A percentile compares a stretch with the other conserved stretches of the same genome.
These are phyloP conservation scores for Phataginus tricuspis DNA, from an alignment of 2,797 vertebrate species.

Conservation along the genomic window DNA sequence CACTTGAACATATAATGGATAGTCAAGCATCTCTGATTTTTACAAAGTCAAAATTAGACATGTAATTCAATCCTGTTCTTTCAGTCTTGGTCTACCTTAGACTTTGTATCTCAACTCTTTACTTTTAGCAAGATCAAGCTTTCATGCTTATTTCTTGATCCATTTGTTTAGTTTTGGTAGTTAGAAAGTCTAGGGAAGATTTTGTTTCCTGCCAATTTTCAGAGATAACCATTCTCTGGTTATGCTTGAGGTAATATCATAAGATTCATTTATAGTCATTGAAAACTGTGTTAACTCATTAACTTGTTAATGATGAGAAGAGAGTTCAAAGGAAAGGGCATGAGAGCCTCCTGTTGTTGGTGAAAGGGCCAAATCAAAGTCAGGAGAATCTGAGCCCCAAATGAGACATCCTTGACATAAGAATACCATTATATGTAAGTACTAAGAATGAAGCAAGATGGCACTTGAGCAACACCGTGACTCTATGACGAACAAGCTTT, in stretches of 20 bases:
- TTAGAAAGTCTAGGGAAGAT: neutral
- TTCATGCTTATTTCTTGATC: neutral
- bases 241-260: neutral
- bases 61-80: neutral
- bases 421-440: neutral
- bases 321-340: neutral
- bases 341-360: neutral
- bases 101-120: conserved; percentile 10
- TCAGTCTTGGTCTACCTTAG: neutral
- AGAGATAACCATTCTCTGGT: neutral
- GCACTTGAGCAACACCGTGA: neutral
- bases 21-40: neutral
- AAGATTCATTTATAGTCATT: neutral
- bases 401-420: neutral
- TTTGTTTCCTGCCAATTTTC: neutral
- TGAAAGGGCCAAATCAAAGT: neutral
- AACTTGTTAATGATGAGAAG: neutral
- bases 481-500: neutral
- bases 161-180: neutral
- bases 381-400: neutral
- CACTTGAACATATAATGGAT: neutral
- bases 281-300: neutral
- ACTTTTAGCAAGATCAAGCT: neutral
- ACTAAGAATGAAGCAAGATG: neutral
- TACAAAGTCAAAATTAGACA: neutral